Percentiles rank a stretch among this genome's conserved stretches.
phyloP scores from a whole-genome alignment of 2,888 invertebrate species.

The Drosophila ezoana region DNA sequence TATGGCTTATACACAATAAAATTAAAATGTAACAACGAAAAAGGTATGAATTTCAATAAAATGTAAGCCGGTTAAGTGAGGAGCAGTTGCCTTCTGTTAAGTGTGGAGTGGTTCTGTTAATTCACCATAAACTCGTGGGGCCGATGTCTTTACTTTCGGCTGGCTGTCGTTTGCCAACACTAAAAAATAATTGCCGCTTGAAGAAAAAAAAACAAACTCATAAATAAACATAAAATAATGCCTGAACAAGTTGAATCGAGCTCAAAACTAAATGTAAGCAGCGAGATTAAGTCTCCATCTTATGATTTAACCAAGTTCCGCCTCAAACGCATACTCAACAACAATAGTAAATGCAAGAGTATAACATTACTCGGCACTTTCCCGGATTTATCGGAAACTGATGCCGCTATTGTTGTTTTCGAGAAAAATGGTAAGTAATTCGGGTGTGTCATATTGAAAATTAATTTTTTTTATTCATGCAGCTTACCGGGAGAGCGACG shows the following conservation, averaged over 20 bases:
- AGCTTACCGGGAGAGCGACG: constrained; percentile 87
- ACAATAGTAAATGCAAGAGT: constrained; percentile 90
- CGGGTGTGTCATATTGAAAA: neutral
- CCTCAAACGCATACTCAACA: constrained; percentile 88
- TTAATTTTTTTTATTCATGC: neutral
- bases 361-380: constrained; percentile 88
- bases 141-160: no score
- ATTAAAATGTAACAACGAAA: constrained; percentile 57
- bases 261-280: constrained; percentile 41
- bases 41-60: neutral
- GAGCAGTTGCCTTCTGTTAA: neutral
- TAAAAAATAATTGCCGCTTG: constrained; percentile 18
- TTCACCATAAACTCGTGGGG: neutral
- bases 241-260: constrained; percentile 47
- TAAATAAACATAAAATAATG: constrained; percentile 45
- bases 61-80: neutral
- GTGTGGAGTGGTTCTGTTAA: constrained; percentile 19
- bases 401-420: constrained; percentile 90
- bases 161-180: constrained; percentile 15
- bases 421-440: constrained; percentile 89
- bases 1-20: constrained; percentile 66
- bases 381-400: constrained; percentile 85
- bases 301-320: constrained; percentile 89
- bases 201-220: constrained; percentile 10
- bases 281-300: constrained; percentile 54